Evolutionary conservation across 1,140 invertebrate species (phyloP).

Genomic region (Drosophila quadrilineata): DNA sequence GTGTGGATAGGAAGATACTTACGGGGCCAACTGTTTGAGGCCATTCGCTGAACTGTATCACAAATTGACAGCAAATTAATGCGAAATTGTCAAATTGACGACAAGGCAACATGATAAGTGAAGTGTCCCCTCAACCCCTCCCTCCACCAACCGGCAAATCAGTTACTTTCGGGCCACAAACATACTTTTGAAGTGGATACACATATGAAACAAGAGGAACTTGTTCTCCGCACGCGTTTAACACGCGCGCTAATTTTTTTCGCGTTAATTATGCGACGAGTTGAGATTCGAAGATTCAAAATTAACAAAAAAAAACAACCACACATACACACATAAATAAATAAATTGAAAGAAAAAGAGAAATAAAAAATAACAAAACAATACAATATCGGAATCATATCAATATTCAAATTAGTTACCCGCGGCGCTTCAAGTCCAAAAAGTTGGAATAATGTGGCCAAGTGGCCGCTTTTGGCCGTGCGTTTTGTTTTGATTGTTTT

Average conservation of each 20-base stretch:
- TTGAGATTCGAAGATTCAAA: too few species aligned
- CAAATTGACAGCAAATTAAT: slow-evolving; percentile 29
- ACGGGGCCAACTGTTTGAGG: too few species aligned
- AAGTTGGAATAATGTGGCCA: neutral
- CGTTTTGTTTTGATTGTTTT: slow-evolving; percentile 49
- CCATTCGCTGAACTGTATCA: slow-evolving; percentile 6
- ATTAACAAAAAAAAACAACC: too few species aligned
- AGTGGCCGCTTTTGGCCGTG: slow-evolving; percentile 26
- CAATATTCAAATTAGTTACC: slow-evolving; percentile 43
- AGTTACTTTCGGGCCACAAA: too few species aligned
- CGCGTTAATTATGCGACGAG: slow-evolving; percentile 40
- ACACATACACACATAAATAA: too few species aligned
- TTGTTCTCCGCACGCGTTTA: slow-evolving; percentile 42
- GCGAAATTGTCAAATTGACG: slow-evolving; percentile 21
- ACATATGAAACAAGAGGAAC: slow-evolving; percentile 10
- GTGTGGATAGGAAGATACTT: too few species aligned
- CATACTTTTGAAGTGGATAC: too few species aligned
- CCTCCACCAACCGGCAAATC: too few species aligned
- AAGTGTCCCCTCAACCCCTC: neutral
- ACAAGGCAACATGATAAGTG: slow-evolving; percentile 17
- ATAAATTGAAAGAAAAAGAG: too few species aligned
- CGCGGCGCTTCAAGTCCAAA: slow-evolving; percentile 14
- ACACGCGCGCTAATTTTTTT: slow-evolving; percentile 49
- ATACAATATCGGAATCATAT: slow-evolving; percentile 46
- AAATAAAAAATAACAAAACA: too few species aligned